Evolutionary conservation across 2,888 invertebrate genomes (phyloP).

Genomic region (Steromphala cineraria): DNA sequence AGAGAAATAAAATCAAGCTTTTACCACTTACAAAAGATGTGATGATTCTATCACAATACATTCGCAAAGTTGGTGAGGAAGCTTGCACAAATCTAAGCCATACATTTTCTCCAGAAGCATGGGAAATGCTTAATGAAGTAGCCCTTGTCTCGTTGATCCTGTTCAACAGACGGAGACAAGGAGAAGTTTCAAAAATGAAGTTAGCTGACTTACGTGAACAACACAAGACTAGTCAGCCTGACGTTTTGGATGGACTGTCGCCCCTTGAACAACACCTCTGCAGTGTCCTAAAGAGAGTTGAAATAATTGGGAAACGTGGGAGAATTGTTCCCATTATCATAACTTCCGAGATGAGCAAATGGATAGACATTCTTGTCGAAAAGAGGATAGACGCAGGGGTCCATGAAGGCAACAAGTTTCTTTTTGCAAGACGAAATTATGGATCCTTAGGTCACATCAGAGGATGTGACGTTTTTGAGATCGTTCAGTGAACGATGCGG

Average conservation of each 20-base stretch:
- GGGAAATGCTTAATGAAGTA: neutral
- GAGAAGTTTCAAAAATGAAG: slow-evolving; percentile 16
- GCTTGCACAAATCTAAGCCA: neutral
- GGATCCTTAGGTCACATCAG: slow-evolving; percentile 8
- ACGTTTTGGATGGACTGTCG: neutral
- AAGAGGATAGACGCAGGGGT: slow-evolving; percentile 6
- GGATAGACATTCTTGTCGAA: neutral
- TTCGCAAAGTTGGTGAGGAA: neutral
- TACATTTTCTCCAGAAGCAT: neutral
- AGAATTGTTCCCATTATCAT: slow-evolving; percentile 20
- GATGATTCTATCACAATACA: neutral
- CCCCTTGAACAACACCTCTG: slow-evolving; percentile 14
- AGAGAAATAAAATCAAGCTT: neutral
- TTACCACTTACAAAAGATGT: neutral
- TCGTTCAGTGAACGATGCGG: neutral
- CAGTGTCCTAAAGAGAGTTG: neutral
- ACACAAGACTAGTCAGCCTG: neutral
- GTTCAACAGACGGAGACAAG: slow-evolving; percentile 25
- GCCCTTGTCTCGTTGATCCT: neutral
- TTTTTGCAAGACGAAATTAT: slow-evolving; percentile 13
- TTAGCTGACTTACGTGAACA: neutral
- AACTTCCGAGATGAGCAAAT: neutral
- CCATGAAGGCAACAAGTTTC: neutral
- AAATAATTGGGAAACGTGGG: slow-evolving; percentile 22
- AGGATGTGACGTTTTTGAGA: neutral